Conservation (phyloP, 2,888 invertebrate genomes). For the Mayetiola destructor region DNA sequence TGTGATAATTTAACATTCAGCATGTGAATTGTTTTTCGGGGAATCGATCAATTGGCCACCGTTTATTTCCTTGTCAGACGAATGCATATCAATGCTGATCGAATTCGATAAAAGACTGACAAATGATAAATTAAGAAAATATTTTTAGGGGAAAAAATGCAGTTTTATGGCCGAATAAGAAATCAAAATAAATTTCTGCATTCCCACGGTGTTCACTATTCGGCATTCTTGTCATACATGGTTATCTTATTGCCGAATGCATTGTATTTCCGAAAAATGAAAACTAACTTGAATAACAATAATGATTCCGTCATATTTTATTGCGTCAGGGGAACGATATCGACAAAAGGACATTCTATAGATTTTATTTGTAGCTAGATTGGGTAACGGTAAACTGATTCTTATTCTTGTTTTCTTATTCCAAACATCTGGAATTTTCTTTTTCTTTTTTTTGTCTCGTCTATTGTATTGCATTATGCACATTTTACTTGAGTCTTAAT, state of each 20-base stretch:
- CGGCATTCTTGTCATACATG: too few species aligned
- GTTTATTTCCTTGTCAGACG: too few species aligned
- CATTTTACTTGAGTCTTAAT: too few species aligned
- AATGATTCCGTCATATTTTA: not conserved
- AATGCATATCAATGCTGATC: too few species aligned
- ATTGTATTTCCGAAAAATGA: not conserved
- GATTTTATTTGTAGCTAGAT: too few species aligned
- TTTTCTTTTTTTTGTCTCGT: too few species aligned
- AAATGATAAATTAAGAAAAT: conserved; percentile 8
- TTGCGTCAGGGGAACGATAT: conserved; percentile 7
- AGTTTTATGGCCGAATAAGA: not conserved
- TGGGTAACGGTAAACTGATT: not conserved
- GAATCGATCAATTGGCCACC: not conserved
- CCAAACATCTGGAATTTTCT: conserved; percentile 6
- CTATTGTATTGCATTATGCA: too few species aligned
- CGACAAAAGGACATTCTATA: conserved; percentile 6
- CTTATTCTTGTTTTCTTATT: not conserved
- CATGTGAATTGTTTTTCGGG: not conserved
- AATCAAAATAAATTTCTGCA: not conserved
- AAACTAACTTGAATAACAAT: conserved; percentile 4
- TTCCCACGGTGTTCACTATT: conserved; percentile 8
- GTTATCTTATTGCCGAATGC: too few species aligned
- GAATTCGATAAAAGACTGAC: not conserved
- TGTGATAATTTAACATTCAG: not conserved
- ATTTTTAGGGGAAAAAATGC: not conserved